phyloP scores from a whole-genome alignment of 2,888 invertebrate species.

The Thalpophila matura region DNA sequence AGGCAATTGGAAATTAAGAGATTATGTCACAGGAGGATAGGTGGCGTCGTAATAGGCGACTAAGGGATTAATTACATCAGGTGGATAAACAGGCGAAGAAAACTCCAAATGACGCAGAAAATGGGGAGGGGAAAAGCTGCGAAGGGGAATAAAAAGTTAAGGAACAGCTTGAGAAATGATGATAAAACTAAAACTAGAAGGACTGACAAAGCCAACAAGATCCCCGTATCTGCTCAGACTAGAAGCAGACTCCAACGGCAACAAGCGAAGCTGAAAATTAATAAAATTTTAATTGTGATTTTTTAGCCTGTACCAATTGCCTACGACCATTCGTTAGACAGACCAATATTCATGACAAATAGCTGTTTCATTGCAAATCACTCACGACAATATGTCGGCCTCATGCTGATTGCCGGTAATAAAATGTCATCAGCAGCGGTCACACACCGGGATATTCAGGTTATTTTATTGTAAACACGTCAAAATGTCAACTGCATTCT shows the following conservation, averaged over 20 bases:
- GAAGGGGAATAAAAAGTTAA: not conserved
- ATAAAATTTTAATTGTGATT: not conserved
- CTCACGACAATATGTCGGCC: slow-evolving; percentile 28
- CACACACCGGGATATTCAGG: slow-evolving; percentile 16
- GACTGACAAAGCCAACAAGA: not conserved
- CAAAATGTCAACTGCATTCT: slow-evolving; percentile 33
- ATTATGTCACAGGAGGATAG: slow-evolving; percentile 36
- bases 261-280: not conserved
- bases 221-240: not conserved
- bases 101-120: not conserved
- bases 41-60: slow-evolving; percentile 24
- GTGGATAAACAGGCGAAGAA: slow-evolving; percentile 29
- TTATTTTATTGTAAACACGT: slow-evolving; percentile 17
- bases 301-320: slow-evolving; percentile 3
- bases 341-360: slow-evolving; percentile 33
- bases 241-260: not conserved
- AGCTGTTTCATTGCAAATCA: slow-evolving; percentile 39
- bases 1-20: slow-evolving; percentile 53
- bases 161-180: not conserved
- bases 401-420: slow-evolving; percentile 38
- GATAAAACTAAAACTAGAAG: not conserved
- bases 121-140: not conserved
- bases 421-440: slow-evolving; percentile 29
- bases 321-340: slow-evolving; percentile 15
- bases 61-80: slow-evolving; percentile 44